Evolutionary conservation across 1,140 invertebrate species (phyloP), one percentile per base, ranked within the genome.

Genomic region (Aphis gossypii): DNA sequence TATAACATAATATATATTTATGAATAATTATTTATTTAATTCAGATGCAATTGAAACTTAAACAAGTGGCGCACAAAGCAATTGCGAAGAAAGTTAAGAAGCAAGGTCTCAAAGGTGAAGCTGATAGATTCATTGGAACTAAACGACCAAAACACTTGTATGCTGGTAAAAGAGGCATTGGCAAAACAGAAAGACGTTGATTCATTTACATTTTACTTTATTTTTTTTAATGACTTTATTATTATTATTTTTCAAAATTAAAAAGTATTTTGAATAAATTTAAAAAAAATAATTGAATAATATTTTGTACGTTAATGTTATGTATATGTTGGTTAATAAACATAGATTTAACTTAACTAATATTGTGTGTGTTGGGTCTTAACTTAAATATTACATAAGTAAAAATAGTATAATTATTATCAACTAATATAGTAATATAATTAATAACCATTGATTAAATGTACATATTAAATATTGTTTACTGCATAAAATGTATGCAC

Each of bases 81-180:
- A 97, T 99, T 95, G 96, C 96, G 93, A 97, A 97, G 95, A 97
- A 97, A 94, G 97, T 98, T 5, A 97, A 97, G 94, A 97, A 97
- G 94, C 97, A 97, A 95, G 98, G 98, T 94, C 97, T 98, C 94
- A 99, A 99, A 95, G 99, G 99, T 94, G 99, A 99, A 96, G 98
- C 97, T 21, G 99, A 99, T 96, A 96, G 99, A 88, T 98, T 98
- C 95, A 99, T 99, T 95, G 97, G 97, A 35, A 98, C 97, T 93
- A 98, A 98, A 95, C 99, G 97, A 96, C 99, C 99, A 0, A 99
- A 97, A 95, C 99, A 99, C 97, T 96, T 99, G 95, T 99, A 97
- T 95, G 96, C 98, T 93, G 99, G 99, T 88, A 99, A 99, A 95
- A 96, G 99, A 83, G 97, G 97, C 86, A 96, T 97, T 93, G 99